A percentile compares a stretch with the other conserved stretches of the same genome.
These are phyloP conservation scores for Eledone cirrhosa DNA, from an alignment of 2,888 invertebrate genomes.

Conservation along the genomic window DNA sequence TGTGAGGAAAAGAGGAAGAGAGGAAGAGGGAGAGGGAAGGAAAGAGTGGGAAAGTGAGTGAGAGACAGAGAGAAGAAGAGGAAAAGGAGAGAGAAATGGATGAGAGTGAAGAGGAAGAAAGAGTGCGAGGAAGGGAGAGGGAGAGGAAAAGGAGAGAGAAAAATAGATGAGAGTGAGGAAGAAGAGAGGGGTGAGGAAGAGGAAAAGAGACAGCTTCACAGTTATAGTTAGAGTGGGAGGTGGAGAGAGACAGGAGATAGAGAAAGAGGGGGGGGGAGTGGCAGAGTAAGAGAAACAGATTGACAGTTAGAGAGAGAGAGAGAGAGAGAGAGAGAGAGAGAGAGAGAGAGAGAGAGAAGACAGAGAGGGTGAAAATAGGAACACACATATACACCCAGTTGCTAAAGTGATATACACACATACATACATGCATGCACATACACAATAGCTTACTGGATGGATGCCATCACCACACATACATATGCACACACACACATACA, in stretches of 20 bases:
- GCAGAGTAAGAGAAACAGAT: slow-evolving; percentile 1
- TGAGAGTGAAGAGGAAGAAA: neutral
- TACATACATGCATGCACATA: too few relatives aligned
- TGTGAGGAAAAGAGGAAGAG: neutral
- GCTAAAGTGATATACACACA: neutral
- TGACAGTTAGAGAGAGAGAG: slow-evolving; percentile 27
- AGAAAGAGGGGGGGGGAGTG: neutral
- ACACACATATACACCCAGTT: neutral
- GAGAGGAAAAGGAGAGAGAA: neutral
- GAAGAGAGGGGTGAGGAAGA: neutral
- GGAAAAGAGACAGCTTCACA: neutral
- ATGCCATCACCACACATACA: too few relatives aligned
- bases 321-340: slow-evolving; percentile 15
- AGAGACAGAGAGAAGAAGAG: neutral
- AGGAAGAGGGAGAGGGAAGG: neutral
- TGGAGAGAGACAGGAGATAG: neutral
- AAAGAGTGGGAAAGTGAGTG: neutral
- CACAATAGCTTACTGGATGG: too few relatives aligned
- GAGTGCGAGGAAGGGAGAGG: neutral
- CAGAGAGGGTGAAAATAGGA: neutral
- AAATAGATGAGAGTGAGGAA: neutral
- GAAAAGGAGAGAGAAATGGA: neutral
- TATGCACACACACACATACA: too few relatives aligned
- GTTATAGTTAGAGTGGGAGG: too few relatives aligned
- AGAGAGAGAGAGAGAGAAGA: slow-evolving; percentile 1